Evolutionary conservation across 2,113 vertebrate species (phyloP).

Genomic region (Tringa solitaria): DNA sequence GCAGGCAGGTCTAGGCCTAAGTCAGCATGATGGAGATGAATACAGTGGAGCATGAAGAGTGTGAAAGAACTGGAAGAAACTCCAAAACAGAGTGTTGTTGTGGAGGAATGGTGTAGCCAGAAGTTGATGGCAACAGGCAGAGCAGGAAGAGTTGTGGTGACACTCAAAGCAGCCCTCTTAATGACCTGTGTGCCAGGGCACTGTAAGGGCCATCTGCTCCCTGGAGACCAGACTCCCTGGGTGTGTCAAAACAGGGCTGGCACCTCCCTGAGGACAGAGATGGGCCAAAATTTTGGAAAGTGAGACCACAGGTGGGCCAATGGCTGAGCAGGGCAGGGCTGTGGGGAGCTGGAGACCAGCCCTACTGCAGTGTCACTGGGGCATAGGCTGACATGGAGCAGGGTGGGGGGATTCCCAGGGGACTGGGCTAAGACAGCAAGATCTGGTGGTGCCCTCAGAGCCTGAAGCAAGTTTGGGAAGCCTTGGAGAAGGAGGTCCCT

Average conservation of each 20-base stretch:
- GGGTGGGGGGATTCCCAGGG: accelerated
- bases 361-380: not conserved
- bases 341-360: not conserved
- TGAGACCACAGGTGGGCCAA: not conserved
- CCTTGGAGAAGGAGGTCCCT: not conserved
- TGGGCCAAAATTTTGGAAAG: not conserved
- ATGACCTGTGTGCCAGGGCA: not conserved
- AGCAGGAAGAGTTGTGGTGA: not conserved
- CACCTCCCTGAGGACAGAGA: not conserved
- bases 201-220: not conserved
- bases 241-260: not conserved
- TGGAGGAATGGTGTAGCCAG: not conserved
- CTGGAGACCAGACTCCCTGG: not conserved
- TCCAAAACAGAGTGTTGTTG: not conserved
- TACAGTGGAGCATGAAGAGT: not conserved
- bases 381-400: not conserved
- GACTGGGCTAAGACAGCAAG: not conserved
- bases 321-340: not conserved
- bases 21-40: not conserved
- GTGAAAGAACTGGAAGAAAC: not conserved
- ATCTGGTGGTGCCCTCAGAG: not conserved
- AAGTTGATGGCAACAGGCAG: not conserved
- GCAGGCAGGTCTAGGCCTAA: not conserved
- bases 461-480: not conserved
- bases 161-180: not conserved